phyloP scores from a whole-genome alignment of 2,113 vertebrate species.

The Aegypius monachus region DNA sequence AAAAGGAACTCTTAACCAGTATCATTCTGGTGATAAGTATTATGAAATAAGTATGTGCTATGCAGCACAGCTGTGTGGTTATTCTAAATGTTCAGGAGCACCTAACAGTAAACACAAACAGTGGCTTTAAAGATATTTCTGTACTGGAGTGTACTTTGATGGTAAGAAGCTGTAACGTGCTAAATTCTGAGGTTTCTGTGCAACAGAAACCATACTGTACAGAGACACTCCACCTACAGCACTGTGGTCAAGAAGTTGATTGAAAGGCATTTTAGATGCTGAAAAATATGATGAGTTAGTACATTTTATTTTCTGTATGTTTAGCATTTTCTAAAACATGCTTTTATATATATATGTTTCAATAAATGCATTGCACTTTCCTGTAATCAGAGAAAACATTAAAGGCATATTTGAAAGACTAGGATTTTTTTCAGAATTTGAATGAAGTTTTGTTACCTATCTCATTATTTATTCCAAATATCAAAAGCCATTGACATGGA shows the following conservation, averaged over 20 bases:
- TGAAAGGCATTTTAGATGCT: conserved; percentile 54
- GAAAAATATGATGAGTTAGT: conserved; percentile 46
- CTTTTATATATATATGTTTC: background rate
- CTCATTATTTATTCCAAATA: background rate
- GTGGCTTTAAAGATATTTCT: conserved; percentile 63
- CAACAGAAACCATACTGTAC: conserved; percentile 67
- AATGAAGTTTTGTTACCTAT: background rate
- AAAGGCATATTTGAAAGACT: background rate
- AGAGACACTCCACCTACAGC: conserved; percentile 53
- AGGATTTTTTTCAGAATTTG: background rate
- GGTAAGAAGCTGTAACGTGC: conserved; percentile 58
- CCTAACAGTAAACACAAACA: conserved; percentile 64
- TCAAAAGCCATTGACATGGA: background rate
- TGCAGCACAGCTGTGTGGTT: conserved; percentile 37
- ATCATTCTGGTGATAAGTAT: conserved; percentile 20
- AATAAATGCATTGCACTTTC: background rate
- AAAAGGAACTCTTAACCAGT: conserved; percentile 33
- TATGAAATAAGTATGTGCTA: conserved; percentile 51
- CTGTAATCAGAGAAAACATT: background rate
- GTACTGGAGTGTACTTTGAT: conserved; percentile 54
- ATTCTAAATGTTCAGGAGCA: conserved; percentile 39
- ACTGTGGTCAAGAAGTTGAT: conserved; percentile 64
- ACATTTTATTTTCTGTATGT: conserved; percentile 25
- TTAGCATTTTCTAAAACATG: background rate
- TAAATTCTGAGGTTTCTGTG: conserved; percentile 68